These are phyloP conservation scores for Tragelaphus oryx DNA, from an alignment of 2,797 vertebrate species.

Conservation along the genomic window DNA sequence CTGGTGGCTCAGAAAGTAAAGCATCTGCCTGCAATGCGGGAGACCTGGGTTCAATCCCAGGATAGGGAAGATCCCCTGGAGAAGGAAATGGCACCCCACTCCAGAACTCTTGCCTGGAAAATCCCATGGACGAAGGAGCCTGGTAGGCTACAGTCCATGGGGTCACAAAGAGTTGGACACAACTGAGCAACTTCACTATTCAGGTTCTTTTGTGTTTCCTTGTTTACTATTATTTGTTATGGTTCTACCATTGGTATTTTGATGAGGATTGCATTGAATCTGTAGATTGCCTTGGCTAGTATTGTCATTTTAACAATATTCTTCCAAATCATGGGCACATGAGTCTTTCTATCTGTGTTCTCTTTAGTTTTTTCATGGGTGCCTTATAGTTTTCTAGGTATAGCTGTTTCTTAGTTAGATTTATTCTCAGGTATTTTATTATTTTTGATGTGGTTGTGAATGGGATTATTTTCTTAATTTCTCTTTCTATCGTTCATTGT, in stretches of 20 bases:
- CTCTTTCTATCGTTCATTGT: neutral
- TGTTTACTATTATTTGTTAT: neutral
- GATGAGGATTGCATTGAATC: neutral
- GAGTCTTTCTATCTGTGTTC: neutral
- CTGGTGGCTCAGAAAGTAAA: neutral
- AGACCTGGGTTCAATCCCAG: neutral
- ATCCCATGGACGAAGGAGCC: neutral
- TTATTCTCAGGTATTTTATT: neutral
- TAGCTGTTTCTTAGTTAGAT: neutral
- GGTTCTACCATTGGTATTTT: neutral
- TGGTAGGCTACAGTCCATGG: neutral
- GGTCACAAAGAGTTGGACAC: neutral
- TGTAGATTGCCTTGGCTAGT: neutral
- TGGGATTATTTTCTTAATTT: neutral
- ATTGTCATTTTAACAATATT: neutral
- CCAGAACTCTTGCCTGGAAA: neutral
- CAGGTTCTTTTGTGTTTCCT: neutral
- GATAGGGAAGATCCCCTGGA: neutral
- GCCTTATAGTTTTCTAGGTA: neutral
- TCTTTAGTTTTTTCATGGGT: neutral
- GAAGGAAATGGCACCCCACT: neutral
- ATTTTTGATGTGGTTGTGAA: neutral
- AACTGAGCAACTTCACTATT: neutral
- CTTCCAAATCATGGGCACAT: neutral
- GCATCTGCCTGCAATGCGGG: fast-evolving